phyloP scores from a whole-genome alignment of 2,113 vertebrate genomes.

The Silurus meridionalis region DNA sequence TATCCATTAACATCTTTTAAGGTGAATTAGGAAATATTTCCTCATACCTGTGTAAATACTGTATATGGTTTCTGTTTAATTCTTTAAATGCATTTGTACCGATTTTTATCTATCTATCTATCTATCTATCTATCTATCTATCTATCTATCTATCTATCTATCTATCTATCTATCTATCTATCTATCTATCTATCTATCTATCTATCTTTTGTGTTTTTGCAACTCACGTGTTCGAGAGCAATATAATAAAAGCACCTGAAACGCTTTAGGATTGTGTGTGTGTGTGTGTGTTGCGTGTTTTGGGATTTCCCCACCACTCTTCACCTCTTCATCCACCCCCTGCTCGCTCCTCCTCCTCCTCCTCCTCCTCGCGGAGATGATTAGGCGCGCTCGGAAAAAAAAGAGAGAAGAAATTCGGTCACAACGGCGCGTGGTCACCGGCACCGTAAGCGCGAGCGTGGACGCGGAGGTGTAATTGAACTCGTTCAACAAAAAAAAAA shows the following conservation, averaged over 20 bases:
- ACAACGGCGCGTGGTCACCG: not conserved
- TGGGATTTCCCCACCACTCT: conserved; percentile 41
- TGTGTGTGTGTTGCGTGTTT: conserved; percentile 59
- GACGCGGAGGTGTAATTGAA: not conserved
- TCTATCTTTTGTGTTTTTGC: not conserved
- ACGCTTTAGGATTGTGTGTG: not conserved
- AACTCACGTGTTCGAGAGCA: not conserved
- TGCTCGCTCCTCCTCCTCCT: conserved; percentile 64
- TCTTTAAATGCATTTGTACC: not conserved
- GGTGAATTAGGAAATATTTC: too few relatives aligned
- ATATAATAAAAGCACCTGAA: not conserved
- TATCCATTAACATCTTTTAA: not conserved
- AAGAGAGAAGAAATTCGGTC: not conserved
- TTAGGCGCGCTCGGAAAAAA: conserved; percentile 6
- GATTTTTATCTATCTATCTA: too few relatives aligned
- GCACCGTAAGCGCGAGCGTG: not conserved
- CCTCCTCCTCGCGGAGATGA: conserved; percentile 10
- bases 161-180: not conserved
- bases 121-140: too few relatives aligned
- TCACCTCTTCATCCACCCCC: conserved; percentile 63
- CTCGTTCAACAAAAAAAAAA: too few relatives aligned
- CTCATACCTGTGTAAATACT: not conserved
- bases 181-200: too few relatives aligned
- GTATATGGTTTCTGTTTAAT: not conserved
- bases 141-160: not conserved